phyloP scores from a whole-genome alignment of 2,888 invertebrate species.

The Spisula subtruncata region DNA sequence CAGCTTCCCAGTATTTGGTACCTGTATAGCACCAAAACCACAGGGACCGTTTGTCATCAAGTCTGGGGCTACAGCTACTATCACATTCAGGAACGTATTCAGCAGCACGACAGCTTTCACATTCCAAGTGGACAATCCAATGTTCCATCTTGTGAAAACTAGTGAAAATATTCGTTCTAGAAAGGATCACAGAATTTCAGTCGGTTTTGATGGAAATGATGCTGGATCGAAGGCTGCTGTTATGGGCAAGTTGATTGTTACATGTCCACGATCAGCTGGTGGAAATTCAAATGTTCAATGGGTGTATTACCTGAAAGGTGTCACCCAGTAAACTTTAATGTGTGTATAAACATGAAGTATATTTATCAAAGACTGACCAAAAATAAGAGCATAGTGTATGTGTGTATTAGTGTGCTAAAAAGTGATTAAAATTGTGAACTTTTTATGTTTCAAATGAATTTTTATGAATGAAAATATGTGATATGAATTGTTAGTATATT shows the following conservation, averaged over 20 bases:
- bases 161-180: slow-evolving; percentile 87
- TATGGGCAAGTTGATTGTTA: slow-evolving; percentile 87
- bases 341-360: not conserved
- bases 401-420: not conserved
- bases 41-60: slow-evolving; percentile 89
- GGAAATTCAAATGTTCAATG: slow-evolving; percentile 87
- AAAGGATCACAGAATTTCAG: slow-evolving; percentile 87
- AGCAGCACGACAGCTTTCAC: slow-evolving; percentile 86
- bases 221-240: slow-evolving; percentile 85
- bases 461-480: not conserved
- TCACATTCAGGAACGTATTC: slow-evolving; percentile 89
- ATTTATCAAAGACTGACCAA: not conserved
- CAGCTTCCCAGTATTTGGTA: slow-evolving; percentile 88
- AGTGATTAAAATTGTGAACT: not conserved
- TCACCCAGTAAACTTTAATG: slow-evolving; percentile 74
- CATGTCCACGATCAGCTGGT: slow-evolving; percentile 86
- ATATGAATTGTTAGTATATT: not conserved
- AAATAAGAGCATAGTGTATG: not conserved
- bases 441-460: not conserved
- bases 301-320: slow-evolving; percentile 88
- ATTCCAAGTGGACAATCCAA: slow-evolving; percentile 88
- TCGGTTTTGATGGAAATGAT: slow-evolving; percentile 88
- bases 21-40: slow-evolving; percentile 88
- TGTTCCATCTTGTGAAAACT: slow-evolving; percentile 87
- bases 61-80: slow-evolving; percentile 86